A percentile compares a stretch with the other conserved stretches of the same genome.
Evolutionary conservation across 1,140 invertebrate genomes (phyloP).

Genomic region (Drosophila kohkoa): DNA sequence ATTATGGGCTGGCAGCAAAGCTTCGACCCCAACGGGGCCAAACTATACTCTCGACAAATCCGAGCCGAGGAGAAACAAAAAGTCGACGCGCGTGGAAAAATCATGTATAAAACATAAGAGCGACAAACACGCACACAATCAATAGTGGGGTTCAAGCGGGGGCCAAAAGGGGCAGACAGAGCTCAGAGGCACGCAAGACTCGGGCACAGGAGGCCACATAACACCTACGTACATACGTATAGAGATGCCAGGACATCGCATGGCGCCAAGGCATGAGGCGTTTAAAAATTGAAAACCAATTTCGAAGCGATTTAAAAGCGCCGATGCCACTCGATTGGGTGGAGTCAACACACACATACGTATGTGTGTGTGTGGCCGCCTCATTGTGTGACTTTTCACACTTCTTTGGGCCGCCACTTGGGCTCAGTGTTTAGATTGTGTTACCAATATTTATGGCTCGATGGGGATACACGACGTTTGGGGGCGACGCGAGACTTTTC

Average conservation of each 20-base stretch:
- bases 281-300: constrained; percentile 84
- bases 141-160: not conserved
- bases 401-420: constrained; percentile 58
- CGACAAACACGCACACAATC: constrained; percentile 48
- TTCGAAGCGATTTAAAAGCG: constrained; percentile 75
- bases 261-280: constrained; percentile 46
- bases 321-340: constrained; percentile 39
- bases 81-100: constrained; percentile 59
- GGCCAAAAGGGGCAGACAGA: not conserved
- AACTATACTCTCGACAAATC: constrained; percentile 63
- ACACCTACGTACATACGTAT: constrained; percentile 33
- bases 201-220: constrained; percentile 18
- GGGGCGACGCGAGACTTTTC: constrained; percentile 54
- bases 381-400: constrained; percentile 77
- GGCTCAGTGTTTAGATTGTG: constrained; percentile 77
- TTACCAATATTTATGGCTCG: constrained; percentile 83
- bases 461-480: constrained; percentile 54
- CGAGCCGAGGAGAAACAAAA: constrained; percentile 40
- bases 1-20: constrained; percentile 59
- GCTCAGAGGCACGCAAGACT: constrained; percentile 59
- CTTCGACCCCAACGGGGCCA: constrained; percentile 12
- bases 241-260: constrained; percentile 15
- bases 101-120: constrained; percentile 79
- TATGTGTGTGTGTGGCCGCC: constrained; percentile 1
- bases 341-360: constrained; percentile 1